These are phyloP conservation scores for Corynorhinus townsendii DNA, from an alignment of 2,113 vertebrate species.

Conservation along the genomic window DNA sequence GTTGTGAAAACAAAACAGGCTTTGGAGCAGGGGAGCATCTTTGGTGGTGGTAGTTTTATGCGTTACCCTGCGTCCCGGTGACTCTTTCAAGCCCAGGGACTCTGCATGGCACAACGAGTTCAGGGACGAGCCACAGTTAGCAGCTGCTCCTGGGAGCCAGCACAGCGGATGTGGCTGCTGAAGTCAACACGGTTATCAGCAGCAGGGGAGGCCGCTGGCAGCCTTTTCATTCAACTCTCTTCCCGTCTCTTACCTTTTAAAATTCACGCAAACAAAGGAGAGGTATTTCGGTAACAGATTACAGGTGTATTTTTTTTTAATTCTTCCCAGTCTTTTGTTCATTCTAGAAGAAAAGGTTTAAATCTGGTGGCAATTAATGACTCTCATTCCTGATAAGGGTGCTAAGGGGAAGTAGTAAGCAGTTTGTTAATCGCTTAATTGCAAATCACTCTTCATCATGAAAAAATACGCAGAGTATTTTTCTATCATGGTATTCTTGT, in stretches of 20 bases:
- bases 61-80: constrained; percentile 23
- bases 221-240: constrained; percentile 22
- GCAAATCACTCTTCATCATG: constrained; percentile 55
- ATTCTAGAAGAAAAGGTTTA: constrained; percentile 42
- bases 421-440: constrained; percentile 56
- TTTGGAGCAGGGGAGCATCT: constrained; percentile 27
- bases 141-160: constrained; percentile 40
- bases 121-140: constrained; percentile 31
- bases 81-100: not conserved
- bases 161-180: not conserved
- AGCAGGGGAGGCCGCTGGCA: not conserved
- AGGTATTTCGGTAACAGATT: constrained; percentile 28
- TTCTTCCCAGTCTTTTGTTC: not conserved
- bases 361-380: constrained; percentile 43
- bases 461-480: constrained; percentile 12
- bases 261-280: constrained; percentile 53
- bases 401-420: constrained; percentile 42
- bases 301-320: not conserved
- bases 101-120: constrained; percentile 11
- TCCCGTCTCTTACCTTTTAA: constrained; percentile 33
- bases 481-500: not conserved
- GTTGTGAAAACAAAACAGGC: constrained; percentile 35
- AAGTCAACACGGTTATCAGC: constrained; percentile 34
- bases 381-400: constrained; percentile 40
- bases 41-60: constrained; percentile 25